Base-by-base conservation (phyloP, 2,797 vertebrate genomes). In the Intellagama lesueurii region DNA sequence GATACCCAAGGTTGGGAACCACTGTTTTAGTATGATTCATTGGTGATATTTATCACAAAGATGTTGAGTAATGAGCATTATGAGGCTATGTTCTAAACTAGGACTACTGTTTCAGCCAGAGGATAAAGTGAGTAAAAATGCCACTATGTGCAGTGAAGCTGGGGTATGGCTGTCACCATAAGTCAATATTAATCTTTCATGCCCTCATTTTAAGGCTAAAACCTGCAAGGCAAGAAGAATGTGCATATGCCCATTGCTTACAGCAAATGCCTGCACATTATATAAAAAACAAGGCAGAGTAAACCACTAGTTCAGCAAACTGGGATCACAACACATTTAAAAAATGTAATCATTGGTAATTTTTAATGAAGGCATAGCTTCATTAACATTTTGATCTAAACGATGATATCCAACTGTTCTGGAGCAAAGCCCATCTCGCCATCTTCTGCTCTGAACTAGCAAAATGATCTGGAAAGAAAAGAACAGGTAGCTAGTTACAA, bases 281-380 rank as follows among this genome's bases (percentile, higher is more conserved):
- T 95, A 95, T 72, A 95, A 92, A 78, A 47, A 49, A 49, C 76
- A 95, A 97, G 96, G 95, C 94, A 96, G 95, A 95, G 90, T 94
- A 90, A 95, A 95, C 89, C 88, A 1, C 1, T 87, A 94, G 92
- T 90, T 92, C 89, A 95, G 93, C 91, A 92, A 92, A 93, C 47
- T 84, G 70, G 26, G 88, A 91, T 93, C 93, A 94, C 92, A 95
- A 93, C 93, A 93, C 89, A 93, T 96, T 98, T 96, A 99, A 94
- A 99, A 99, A 60, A 99, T 96, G 76, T 99, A 99, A 96, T 99
- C 98, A 32, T 97, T 98, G 88, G 99, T 99, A 95, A 99, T 98
- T 95, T 99, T 99, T 88, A 99, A 97, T 86, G 99, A 99, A 88
- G 99, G 98, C 99, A 99, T 99, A 5, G 99, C 99, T 88, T 99